phyloP scores from a whole-genome alignment of 2,797 vertebrate species.

The Rallus crepitans region DNA sequence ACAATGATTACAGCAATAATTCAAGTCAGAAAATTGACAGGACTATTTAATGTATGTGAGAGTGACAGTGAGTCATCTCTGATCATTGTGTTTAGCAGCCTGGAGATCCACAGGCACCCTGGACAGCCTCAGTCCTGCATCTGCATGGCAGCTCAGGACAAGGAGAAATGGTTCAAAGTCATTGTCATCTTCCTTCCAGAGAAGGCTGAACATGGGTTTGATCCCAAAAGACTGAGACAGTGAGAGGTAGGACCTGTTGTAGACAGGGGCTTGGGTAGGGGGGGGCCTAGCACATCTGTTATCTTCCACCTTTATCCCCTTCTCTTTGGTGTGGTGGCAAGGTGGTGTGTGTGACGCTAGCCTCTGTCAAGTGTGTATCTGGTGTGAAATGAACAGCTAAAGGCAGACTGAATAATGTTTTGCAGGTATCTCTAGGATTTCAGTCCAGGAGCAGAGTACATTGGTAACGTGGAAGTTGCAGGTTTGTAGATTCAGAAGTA shows the following conservation, averaged over 20 bases:
- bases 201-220: background rate
- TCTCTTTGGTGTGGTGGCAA: too few species aligned
- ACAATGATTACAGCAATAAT: background rate
- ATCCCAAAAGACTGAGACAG: background rate
- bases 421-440: background rate
- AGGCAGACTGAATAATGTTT: background rate
- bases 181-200: background rate
- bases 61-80: conserved; percentile 66
- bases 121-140: background rate
- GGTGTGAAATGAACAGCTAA: background rate
- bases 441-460: background rate
- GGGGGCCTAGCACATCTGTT: background rate
- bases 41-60: background rate
- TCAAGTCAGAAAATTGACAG: conserved; percentile 15
- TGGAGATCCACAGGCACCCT: background rate
- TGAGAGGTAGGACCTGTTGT: background rate
- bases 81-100: background rate
- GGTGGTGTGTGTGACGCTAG: accelerated
- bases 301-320: background rate
- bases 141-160: background rate
- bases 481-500: background rate
- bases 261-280: background rate
- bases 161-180: conserved; percentile 27
- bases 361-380: accelerated
- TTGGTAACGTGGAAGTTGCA: background rate